These are phyloP conservation scores for Frieseomelitta varia DNA, from an alignment of 1,140 invertebrate genomes.

Conservation along the genomic window DNA sequence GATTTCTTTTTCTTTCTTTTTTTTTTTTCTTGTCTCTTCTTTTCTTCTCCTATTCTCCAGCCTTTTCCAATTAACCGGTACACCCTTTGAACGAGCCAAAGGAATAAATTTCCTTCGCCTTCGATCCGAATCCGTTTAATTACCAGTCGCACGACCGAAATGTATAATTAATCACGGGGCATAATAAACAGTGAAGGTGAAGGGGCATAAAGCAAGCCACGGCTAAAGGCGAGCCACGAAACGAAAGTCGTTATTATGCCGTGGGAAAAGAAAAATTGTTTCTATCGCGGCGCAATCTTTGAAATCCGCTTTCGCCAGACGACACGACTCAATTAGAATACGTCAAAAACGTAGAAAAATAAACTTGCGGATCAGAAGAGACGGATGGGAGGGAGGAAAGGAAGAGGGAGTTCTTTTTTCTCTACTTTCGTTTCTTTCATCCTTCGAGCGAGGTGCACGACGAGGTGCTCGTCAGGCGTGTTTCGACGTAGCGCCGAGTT, in stretches of 20 bases:
- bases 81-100: neutral
- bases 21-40: neutral
- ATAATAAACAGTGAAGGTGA: neutral
- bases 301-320: neutral
- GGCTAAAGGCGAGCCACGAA: neutral
- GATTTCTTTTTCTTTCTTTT: neutral
- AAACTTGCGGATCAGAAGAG: neutral
- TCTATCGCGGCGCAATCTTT: neutral
- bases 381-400: neutral
- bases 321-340: constrained; percentile 12
- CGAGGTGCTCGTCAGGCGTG: neutral
- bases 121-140: neutral
- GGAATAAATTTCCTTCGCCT: neutral
- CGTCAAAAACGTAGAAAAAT: neutral
- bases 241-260: neutral
- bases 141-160: neutral
- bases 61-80: neutral
- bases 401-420: neutral
- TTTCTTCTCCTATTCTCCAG: neutral
- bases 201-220: neutral
- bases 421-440: neutral
- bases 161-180: neutral
- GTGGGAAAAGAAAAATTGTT: neutral
- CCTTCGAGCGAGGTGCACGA: neutral
- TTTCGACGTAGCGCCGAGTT: neutral